Percentiles rank a stretch among this genome's conserved stretches.
Conservation (phyloP, 2,797 vertebrate species). For the Sciaenops ocellatus region DNA sequence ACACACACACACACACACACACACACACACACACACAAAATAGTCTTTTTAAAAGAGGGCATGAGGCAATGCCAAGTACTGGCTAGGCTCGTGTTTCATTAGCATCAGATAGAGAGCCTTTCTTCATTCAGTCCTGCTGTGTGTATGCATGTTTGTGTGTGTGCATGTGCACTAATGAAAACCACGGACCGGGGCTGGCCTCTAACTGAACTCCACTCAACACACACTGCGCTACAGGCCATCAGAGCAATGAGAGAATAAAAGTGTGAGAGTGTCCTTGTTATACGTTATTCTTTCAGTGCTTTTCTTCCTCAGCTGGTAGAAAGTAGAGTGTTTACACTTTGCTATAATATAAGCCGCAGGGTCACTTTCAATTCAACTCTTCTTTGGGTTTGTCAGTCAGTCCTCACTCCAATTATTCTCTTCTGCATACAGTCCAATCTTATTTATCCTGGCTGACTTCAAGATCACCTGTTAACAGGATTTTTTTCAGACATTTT, state of each 20-base stretch:
- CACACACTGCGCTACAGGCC: slow-evolving; percentile 28
- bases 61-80: slow-evolving; percentile 64
- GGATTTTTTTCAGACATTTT: neutral
- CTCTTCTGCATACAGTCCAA: neutral
- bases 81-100: slow-evolving; percentile 74
- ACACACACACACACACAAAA: slow-evolving; percentile 47
- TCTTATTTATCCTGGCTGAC: slow-evolving; percentile 3
- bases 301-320: slow-evolving; percentile 6
- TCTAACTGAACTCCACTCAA: slow-evolving; percentile 53
- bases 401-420: slow-evolving; percentile 1
- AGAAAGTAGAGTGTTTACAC: slow-evolving; percentile 13
- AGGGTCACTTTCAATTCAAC: slow-evolving; percentile 33
- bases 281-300: slow-evolving; percentile 13
- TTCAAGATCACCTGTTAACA: neutral
- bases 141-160: slow-evolving; percentile 29
- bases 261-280: slow-evolving; percentile 34
- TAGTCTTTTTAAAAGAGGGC: slow-evolving; percentile 58
- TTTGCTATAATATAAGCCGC: slow-evolving; percentile 14
- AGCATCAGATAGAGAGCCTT: slow-evolving; percentile 72
- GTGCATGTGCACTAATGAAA: slow-evolving; percentile 59
- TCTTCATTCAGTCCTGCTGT: slow-evolving; percentile 57
- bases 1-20: too few species aligned
- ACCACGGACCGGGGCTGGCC: slow-evolving; percentile 41
- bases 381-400: slow-evolving; percentile 22
- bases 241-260: slow-evolving; percentile 27